Evolutionary conservation across 2,888 invertebrate genomes (phyloP).

Genomic region (Sinelater perroti): DNA sequence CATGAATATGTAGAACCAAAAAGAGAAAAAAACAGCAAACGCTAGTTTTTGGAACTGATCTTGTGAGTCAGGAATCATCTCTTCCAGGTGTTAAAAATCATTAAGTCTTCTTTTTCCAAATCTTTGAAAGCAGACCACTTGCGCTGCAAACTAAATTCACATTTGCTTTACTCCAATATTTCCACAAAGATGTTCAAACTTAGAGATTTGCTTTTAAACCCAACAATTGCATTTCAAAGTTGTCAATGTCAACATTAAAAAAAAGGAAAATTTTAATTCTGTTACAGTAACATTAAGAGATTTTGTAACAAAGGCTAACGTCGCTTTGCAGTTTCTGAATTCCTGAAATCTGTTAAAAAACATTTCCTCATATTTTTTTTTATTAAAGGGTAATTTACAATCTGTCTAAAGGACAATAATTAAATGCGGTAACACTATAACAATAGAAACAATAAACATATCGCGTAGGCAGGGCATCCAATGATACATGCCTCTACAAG

Average conservation of each 20-base stretch:
- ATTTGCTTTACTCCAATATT: constrained; percentile 49
- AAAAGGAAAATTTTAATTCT: constrained; percentile 22
- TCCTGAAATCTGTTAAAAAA: constrained; percentile 48
- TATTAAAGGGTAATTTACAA: too few species aligned
- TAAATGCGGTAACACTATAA: too few species aligned
- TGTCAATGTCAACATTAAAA: not conserved
- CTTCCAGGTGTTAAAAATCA: constrained; percentile 20
- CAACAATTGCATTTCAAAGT: too few species aligned
- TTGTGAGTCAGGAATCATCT: constrained; percentile 48
- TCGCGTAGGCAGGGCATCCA: too few species aligned
- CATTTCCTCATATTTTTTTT: too few species aligned
- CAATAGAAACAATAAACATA: too few species aligned
- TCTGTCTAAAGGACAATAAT: too few species aligned
- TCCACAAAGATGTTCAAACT: constrained; percentile 54
- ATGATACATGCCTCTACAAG: too few species aligned
- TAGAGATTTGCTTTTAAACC: constrained; percentile 35
- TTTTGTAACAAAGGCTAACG: too few species aligned
- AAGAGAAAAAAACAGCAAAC: constrained; percentile 39
- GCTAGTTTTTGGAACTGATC: constrained; percentile 44
- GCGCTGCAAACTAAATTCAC: constrained; percentile 40
- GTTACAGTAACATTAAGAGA: constrained; percentile 45
- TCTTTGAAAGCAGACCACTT: constrained; percentile 44
- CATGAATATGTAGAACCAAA: constrained; percentile 39
- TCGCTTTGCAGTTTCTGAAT: constrained; percentile 48
- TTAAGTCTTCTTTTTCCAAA: not conserved